phyloP scores from a whole-genome alignment of 1,140 invertebrate genomes.

The Elymnias hypermnestra region DNA sequence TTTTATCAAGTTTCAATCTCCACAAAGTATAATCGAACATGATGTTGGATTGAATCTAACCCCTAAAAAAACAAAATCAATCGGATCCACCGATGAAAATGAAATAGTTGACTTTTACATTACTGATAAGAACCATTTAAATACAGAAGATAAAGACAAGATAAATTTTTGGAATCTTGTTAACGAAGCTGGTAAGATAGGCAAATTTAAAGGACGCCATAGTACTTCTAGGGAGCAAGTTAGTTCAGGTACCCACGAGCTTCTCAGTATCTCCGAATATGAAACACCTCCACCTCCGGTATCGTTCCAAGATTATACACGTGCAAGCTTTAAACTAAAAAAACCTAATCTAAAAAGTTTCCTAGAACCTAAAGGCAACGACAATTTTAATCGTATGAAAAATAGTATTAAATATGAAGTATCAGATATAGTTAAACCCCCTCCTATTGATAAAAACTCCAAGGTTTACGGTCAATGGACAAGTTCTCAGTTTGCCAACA shows the following conservation, averaged over 20 bases:
- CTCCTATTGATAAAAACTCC: slow-evolving; percentile 28
- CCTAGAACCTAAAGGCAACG: slow-evolving; percentile 23
- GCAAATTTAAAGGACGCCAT: slow-evolving; percentile 28
- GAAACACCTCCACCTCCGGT: slow-evolving; percentile 44
- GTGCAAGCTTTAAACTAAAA: slow-evolving; percentile 13
- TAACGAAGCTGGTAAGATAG: slow-evolving; percentile 25
- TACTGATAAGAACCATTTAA: slow-evolving; percentile 4
- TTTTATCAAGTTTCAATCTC: slow-evolving; percentile 36
- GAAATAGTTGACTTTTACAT: slow-evolving; percentile 30
- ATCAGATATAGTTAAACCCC: slow-evolving; percentile 38
- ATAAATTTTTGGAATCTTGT: slow-evolving; percentile 40
- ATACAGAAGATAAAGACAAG: slow-evolving; percentile 23
- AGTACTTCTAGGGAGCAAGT: slow-evolving; percentile 9
- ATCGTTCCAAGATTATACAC: slow-evolving; percentile 15
- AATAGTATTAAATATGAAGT: slow-evolving; percentile 16
- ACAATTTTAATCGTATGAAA: slow-evolving; percentile 3
- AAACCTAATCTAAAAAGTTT: slow-evolving; percentile 7
- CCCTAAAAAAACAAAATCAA: slow-evolving; percentile 10
- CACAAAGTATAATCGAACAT: slow-evolving; percentile 35
- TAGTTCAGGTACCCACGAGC: slow-evolving; percentile 20
- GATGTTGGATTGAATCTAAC: slow-evolving; percentile 30
- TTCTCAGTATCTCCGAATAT: slow-evolving; percentile 36
- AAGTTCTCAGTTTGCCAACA: slow-evolving; percentile 52
- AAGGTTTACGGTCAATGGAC: slow-evolving; percentile 57
- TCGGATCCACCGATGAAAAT: slow-evolving; percentile 22